Evolutionary conservation across 2,888 invertebrate genomes (phyloP), one percentile per base, ranked within the genome.

Genomic region (Drosophila putrida): DNA sequence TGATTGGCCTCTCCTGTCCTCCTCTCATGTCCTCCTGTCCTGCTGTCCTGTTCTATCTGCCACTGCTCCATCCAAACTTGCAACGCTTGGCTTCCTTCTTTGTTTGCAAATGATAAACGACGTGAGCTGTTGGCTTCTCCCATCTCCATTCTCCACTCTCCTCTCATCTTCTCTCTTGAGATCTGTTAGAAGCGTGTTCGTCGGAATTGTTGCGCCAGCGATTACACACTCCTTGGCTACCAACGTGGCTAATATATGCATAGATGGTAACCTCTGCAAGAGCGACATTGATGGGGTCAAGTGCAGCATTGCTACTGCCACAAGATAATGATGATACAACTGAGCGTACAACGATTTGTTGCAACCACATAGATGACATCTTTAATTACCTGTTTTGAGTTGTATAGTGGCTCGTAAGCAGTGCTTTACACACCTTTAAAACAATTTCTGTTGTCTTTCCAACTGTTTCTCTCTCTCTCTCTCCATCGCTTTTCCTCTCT

Each of bases 41-140:
- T 20, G 20, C 51, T 46, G 35, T 36, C 33, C 43, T 43, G 31
- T 57, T 46, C 50, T 41, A 43, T 27, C 63, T 59, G 61, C 58
- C 50, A 50, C 53, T 67, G 72, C 67, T 54, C 5, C 33, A 8
- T 39, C 28, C 13, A 43, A 43, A 5, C 25, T 39, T 51, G 68
- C 63, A 71, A 64, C 78, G 78, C 68, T 78, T 82, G 76, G 79
- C 79, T 78, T 75, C 82, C 82, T 75, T 80, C 87, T 84, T 84
- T 84, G 87, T 84, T 84, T 84, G 84, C 87, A 75, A 83, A 84
- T 84, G 83, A 84, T 87, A 84, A 84, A 84, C 87, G 83, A 87
- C 84, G 80, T 80, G 73, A 75, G 83, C 84, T 82, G 80, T 84
- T 84, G 78, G 82, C 80, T 80, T 70, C 51, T 63, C 51, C 57